Evolutionary conservation across 2,113 vertebrate species (phyloP), one percentile per base, ranked within the genome.

Genomic region (Hemibates koningsi): DNA sequence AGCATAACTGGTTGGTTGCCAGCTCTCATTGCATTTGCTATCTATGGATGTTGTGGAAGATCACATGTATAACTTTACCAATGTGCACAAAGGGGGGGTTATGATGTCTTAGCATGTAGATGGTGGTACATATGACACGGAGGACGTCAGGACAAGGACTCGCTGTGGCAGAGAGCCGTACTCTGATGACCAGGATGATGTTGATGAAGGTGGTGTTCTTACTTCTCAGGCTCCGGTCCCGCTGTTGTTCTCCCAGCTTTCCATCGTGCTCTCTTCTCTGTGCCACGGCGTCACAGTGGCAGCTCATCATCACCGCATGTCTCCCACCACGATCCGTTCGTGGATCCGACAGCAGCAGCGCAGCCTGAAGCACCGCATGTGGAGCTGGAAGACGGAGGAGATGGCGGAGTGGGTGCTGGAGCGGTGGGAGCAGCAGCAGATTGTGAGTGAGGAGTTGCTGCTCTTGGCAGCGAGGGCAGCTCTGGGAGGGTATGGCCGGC

Each of bases 351-450:
- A 21, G 52, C 89, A 81, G 53, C 63, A 86, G 85, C 59, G 17
- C 1, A 7, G 9, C 1, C 68, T 90, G 81, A 1, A 4, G 2
- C 11, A 11, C 57, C 84, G 36, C 54, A 85, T 9, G n/a, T 95
- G 94, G 94, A 5, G 2, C 36, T 94, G 94, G 91, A 48, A 16
- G 16, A 88, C 90, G 0, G 82, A 87, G 17, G 85, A 34, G 63
- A 7, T 93, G 89, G 87, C 86, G 2, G 54, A 78, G 76, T 89
- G 91, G 92, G 32, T 94, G 32, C 32, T 95, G 54, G 24, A 19
- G 6, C 89, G 66, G 43, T 5, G 90, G 4, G 93, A 95, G 91
- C 93, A 93, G 88, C 94, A 94, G 86, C 80, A 90, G n/a, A n/a
- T 5, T 0, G 76, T 93, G 80, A 82, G 17, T 1, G 84, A 88